Evolutionary conservation across 2,797 vertebrate genomes (phyloP), one percentile per base, ranked within the genome.

Genomic region (Alcedo atthis): DNA sequence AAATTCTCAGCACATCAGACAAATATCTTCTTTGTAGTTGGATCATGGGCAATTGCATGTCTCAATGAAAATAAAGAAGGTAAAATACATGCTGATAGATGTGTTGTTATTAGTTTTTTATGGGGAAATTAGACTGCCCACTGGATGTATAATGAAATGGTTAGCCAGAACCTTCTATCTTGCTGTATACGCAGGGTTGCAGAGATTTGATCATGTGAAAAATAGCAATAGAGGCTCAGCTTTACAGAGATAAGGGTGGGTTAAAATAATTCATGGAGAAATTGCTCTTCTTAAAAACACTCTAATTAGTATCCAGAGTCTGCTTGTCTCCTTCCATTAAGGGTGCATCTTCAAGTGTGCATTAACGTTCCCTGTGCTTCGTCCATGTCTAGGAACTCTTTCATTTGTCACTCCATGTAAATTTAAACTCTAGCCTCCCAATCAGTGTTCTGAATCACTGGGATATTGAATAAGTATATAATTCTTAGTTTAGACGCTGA

Each of bases 401-500:
- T 92, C 82, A 81, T 95, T 95, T 90, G 59, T 81, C 79, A 90
- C 55, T 92, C 68, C 37, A 37, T 46, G 61, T 43, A 89, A 87
- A 81, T 74, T 87, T 54, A 68, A 96, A 87, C 91, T 84, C 67
- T 77, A 92, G 75, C 66, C 77, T 92, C 74, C 87, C 75, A 64
- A 89, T 84, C 83, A 86, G 81, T 94, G 95, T 89, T 69, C 90
- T 95, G 96, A 95, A 93, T 97, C 96, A 90, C 95, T 95, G 85
- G 96, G 96, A 97, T 95, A 96, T 97, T 96, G 92, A 95, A 78
- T 98, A 97, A 98, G 97, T 97, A 97, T 96, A 96, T 98, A 98
- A 98, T 97, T 97, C 98, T 98, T 95, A 97, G 97, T 95, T 97
- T 96, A 98, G 98, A 98, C 93, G 25, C 94, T 69, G 96, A 97